Evolutionary conservation across 2,888 invertebrate species (phyloP), one percentile per base, ranked within the genome.

Genomic region (Nymphalis urticae): DNA sequence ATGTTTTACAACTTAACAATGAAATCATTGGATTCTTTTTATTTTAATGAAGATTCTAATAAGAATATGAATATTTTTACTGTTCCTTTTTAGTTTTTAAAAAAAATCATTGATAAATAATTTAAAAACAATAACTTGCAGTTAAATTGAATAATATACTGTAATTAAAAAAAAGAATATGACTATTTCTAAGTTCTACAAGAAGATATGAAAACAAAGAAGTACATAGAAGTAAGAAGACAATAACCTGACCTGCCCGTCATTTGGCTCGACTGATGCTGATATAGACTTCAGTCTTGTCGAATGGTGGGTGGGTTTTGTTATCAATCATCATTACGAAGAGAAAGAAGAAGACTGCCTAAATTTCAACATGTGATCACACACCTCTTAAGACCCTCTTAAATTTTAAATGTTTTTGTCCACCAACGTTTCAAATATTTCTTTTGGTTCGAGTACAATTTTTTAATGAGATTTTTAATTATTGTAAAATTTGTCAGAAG

Each of bases 281-380:
- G 72, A 50, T 42, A 56, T 70, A 71, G 65, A 9, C 83, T 75
- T 91, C 91, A 91, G 91, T 91, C 91, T 91, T 91, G 91, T 91
- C 91, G 91, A 91, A 91, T 91, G 91, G 91, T 91, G 91, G 91
- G 91, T 91, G 64, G 72, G 86, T 82, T 80, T 69, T 75, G 80
- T 73, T 85, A 78, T 50, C 48, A 48, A 32, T 77, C 75, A 72
- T 72, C 82, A 72, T 9, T 51, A 73, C 71, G 77, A 69, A 75
- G 75, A 68, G 50, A 64, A 70, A 48, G 51, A 36, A 36, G 53
- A 68, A 62, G 64, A 66, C 6, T 6, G 17, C 1, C 0, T 32
- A 17, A 16, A 5, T 27, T 17, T 13, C 16, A 17, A 56, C 1
- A 51, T 10, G 3, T 9, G 9, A 13, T 42, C 4, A 42, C 42